Conservation (phyloP, 2,888 invertebrate genomes). For the Cheilosia scutellata region DNA sequence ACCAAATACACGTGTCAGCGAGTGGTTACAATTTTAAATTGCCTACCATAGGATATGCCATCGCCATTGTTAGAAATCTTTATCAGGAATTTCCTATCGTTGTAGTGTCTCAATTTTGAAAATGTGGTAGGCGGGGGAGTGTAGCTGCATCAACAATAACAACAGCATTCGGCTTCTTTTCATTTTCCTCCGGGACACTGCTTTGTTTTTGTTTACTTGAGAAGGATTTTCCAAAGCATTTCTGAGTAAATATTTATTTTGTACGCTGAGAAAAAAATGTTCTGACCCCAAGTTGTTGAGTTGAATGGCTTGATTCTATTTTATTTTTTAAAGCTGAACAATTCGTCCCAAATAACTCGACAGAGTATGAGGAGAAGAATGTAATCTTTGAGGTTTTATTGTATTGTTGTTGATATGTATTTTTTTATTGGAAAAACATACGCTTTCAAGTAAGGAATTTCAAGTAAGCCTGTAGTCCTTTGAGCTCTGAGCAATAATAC, state of each 20-base stretch:
- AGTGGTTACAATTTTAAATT: conserved; percentile 13
- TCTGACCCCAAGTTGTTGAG: conserved; percentile 23
- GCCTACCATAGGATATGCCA: conserved; percentile 24
- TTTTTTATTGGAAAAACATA: neutral
- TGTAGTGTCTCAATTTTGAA: neutral
- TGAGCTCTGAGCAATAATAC: neutral
- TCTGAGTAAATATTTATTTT: conserved; percentile 36
- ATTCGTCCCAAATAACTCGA: neutral
- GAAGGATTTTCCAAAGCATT: conserved; percentile 49
- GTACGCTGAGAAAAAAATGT: conserved; percentile 9
- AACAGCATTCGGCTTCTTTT: neutral
- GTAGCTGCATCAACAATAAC: conserved; percentile 4
- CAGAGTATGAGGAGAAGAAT: no score
- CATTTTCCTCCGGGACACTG: neutral
- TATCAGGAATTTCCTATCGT: conserved; percentile 12
- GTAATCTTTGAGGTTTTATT: conserved; percentile 14
- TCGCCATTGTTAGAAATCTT: neutral
- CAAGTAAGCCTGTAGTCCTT: neutral
- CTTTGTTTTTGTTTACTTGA: neutral
- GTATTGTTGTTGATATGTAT: neutral
- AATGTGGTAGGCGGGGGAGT: neutral
- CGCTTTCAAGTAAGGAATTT: neutral
- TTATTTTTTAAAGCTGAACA: conserved; percentile 1
- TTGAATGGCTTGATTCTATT: conserved; percentile 1
- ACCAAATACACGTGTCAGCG: conserved; percentile 15